Base-by-base conservation (phyloP, 2,113 vertebrate species). In the Ibidorhyncha struthersii region DNA sequence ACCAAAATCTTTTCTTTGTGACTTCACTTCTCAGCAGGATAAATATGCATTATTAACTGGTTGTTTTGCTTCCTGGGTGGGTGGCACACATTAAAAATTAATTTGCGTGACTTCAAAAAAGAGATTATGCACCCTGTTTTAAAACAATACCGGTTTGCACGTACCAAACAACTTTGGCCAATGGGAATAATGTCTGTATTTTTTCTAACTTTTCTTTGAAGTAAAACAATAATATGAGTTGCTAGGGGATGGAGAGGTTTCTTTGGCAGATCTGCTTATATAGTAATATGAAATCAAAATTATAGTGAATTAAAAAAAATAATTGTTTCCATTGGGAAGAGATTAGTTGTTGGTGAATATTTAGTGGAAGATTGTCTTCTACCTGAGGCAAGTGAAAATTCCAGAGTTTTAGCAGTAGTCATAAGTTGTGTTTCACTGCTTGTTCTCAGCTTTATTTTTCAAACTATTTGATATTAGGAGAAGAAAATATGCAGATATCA, bases 401-500 rank as follows among this genome's bases (percentile, higher is more conserved):
- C 6, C 25, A 30, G 58, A 70, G 9, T 56, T 89, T 49, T 90
- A 61, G 36, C n/a, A 58, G n/a, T 52, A 82, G 41, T 61, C 13
- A 0, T 20, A 66, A 70, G 8, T 61, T 59, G 14, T 65, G 67
- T 18, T 84, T 65, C 84, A 61, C 23, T 65, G 34, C 27, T 90
- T 77, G 14, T 78, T 95, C 30, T 66, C 30, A 62, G 82, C 15
- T 52, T 22, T 36, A 7, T 59, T 66, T 91, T 76, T 70, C 12
- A 66, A 95, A 25, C 8, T 10, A 2, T 43, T 71, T 45, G 36
- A 6, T 85, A 40, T 43, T 70, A 70, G 19, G 26, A 86, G 49
- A 84, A 41, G 45, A 70, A 38, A 53, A 23, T 29, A 25, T 0
- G 0, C 8, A 26, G 30, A 3, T 36, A 65, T 2, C 0, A 0